Evolutionary conservation across 1,140 invertebrate species (phyloP).

Genomic region (Diprion similis): DNA sequence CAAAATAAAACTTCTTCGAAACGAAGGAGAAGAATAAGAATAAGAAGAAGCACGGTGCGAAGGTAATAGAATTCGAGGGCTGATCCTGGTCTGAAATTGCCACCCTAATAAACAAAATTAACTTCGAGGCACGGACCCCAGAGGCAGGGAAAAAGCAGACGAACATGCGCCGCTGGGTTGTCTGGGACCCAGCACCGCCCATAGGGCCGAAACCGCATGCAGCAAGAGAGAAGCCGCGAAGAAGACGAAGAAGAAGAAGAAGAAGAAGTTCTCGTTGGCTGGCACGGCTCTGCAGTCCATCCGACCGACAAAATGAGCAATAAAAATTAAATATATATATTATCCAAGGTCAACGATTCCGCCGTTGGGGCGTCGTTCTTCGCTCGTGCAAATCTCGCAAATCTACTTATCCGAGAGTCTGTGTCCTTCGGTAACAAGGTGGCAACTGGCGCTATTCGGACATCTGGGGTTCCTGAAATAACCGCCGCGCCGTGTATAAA

Average conservation of each 20-base stretch:
- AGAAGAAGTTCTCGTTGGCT: neutral
- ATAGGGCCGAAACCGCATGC: neutral
- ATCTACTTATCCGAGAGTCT: no score
- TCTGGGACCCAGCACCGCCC: neutral
- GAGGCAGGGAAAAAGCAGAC: constrained; percentile 34
- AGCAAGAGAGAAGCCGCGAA: neutral
- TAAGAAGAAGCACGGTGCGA: constrained; percentile 21
- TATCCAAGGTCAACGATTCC: neutral
- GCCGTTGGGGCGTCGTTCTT: no score
- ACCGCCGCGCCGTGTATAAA: neutral
- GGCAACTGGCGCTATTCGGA: no score
- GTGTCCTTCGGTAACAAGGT: no score
- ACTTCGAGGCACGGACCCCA: constrained; percentile 34
- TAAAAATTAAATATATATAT: neutral
- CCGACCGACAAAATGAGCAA: neutral
- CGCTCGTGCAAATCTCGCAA: no score
- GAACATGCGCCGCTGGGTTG: constrained; percentile 28
- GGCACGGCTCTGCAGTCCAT: neutral
- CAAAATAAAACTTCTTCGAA: constrained; percentile 37
- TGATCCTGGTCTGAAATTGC: constrained; percentile 21
- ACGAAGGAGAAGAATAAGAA: neutral
- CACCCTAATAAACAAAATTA: constrained; percentile 40
- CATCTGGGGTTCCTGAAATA: no score
- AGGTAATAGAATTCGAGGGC: constrained; percentile 27
- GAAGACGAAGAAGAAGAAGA: neutral